Evolutionary conservation across 2,113 vertebrate genomes (phyloP), one percentile per base, ranked within the genome.

Genomic region (Condylura cristata): DNA sequence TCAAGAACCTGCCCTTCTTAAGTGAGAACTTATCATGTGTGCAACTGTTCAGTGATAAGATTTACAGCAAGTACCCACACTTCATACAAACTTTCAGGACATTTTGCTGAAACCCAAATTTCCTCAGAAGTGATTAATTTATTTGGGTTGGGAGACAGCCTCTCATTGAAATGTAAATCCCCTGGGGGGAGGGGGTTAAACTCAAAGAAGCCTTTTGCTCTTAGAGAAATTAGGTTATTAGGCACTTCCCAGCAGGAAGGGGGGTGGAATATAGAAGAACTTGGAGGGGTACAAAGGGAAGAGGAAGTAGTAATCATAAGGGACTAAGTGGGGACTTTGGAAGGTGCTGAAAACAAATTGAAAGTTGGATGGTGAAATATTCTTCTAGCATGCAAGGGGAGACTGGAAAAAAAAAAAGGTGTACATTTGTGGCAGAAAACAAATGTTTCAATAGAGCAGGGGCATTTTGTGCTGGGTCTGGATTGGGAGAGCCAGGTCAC

Each of bases 141-240:
- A 22, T 60, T 72, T 92, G 65, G 53, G 10, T 91, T 41, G 56
- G 18, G 39, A 20, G 39, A 71, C 26, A 82, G 56, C 26, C 81
- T 37, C 2, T 78, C 78, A 80, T 82, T 91, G n/a, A 89, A 90
- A 75, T 86, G 11, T 89, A 68, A 93, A 44, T 78, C 2, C n/a
- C 22, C 11, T 75, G 8, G n/a, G 34, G 18, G 20, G 34, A n/a
- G 39, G 20, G 28, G 37, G 86, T 74, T 90, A 87, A 90, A 72
- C 24, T 28, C 20, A 87, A 76, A 68, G 22, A 5, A 68, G 12
- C 4, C 46, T 68, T 94, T 82, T 66, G 41, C 51, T 91, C 56
- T 14, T 76, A 51, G n/a, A 60, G n/a, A 11, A 86, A 66, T 90
- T 61, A 51, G 6, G 22, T 63, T 82, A 58, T 37, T 39, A 75